Conservation (phyloP, 2,888 invertebrate species). For the Dermolepida albohirtum region DNA sequence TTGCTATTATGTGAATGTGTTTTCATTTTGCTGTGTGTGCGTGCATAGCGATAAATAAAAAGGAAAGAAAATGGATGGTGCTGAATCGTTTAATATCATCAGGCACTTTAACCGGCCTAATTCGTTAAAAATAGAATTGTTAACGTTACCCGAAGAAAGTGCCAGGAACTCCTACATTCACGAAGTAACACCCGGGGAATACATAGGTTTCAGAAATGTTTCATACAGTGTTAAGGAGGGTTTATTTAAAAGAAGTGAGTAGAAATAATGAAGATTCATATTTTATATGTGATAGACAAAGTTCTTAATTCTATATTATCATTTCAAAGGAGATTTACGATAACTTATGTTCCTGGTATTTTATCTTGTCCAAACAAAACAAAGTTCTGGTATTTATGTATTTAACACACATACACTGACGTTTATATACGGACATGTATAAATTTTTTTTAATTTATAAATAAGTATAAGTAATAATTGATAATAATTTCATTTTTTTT, state of each 20-base stretch:
- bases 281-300: background rate
- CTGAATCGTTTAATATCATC: conserved; percentile 31
- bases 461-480: too few relatives aligned
- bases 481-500: too few relatives aligned
- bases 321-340: background rate
- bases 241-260: conserved; percentile 70
- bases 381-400: conserved; percentile 23
- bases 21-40: background rate
- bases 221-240: conserved; percentile 74
- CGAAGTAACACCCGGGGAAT: conserved; percentile 49
- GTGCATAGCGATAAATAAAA: background rate
- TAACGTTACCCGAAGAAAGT: conserved; percentile 57
- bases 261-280: background rate
- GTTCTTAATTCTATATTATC: background rate
- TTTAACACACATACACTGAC: conserved; percentile 7
- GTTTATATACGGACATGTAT: background rate
- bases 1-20: too few relatives aligned
- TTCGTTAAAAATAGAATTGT: conserved; percentile 59
- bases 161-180: conserved; percentile 51
- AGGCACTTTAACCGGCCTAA: conserved; percentile 56
- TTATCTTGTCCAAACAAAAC: conserved; percentile 34
- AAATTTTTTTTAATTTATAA: conserved; percentile 3
- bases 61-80: conserved; percentile 17
- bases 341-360: conserved; percentile 13
- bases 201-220: conserved; percentile 76